Evolutionary conservation across 2,113 vertebrate genomes (phyloP).

Genomic region (Mystacornis crossleyi): DNA sequence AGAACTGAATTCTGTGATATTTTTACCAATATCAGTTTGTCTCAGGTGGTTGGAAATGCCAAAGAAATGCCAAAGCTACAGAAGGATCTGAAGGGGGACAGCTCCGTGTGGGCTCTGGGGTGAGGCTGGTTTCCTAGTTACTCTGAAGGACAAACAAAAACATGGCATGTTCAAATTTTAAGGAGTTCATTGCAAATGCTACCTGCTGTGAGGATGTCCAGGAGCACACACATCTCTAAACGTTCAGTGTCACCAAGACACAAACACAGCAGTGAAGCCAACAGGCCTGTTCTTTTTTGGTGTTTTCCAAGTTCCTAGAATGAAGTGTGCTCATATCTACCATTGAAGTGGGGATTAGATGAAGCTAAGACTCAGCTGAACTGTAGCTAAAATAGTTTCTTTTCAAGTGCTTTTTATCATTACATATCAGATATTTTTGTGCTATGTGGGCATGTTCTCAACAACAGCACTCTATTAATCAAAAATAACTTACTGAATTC

Average conservation of each 20-base stretch:
- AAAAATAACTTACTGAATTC: background rate
- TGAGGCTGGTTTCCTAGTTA: background rate
- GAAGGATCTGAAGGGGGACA: background rate
- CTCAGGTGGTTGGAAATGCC: background rate
- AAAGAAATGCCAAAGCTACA: background rate
- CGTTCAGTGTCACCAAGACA: background rate
- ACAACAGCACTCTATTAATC: background rate
- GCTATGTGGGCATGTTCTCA: background rate
- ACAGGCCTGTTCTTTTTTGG: background rate
- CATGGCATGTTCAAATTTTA: background rate
- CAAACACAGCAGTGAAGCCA: background rate
- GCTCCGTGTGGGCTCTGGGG: fast-evolving
- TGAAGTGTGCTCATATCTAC: background rate
- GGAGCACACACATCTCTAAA: background rate
- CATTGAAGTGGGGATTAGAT: conserved; percentile 1
- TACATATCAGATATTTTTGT: background rate
- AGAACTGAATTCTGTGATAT: background rate
- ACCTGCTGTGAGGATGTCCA: background rate
- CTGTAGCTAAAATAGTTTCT: conserved; percentile 1
- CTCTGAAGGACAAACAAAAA: background rate
- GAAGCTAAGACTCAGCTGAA: background rate
- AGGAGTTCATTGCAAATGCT: background rate
- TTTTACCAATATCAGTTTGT: background rate
- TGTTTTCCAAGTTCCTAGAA: background rate
- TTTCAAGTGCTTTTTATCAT: conserved; percentile 4